phyloP scores from a whole-genome alignment of 1,140 invertebrate genomes.

The Bombus polaris region DNA sequence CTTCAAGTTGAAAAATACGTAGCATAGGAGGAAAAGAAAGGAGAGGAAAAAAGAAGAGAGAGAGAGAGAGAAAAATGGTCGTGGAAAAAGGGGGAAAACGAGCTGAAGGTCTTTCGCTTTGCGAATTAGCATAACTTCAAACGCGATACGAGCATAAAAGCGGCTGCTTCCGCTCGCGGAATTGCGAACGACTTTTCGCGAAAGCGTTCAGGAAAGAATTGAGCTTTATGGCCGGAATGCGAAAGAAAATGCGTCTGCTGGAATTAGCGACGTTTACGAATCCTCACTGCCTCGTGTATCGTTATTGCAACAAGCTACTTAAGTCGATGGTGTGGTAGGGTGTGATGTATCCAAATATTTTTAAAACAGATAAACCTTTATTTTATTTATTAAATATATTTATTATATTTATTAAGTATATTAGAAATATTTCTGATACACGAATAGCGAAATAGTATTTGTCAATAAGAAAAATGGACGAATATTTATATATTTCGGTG shows the following conservation, averaged over 20 bases:
- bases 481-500: no score
- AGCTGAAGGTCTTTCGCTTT: constrained; percentile 44
- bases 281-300: neutral
- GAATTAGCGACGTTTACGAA: constrained; percentile 65
- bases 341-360: no score
- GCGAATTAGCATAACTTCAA: constrained; percentile 79
- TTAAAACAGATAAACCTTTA: no score
- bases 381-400: no score
- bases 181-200: constrained; percentile 65
- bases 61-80: neutral
- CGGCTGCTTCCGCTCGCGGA: constrained; percentile 59
- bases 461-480: no score
- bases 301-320: neutral
- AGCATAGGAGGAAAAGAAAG: neutral
- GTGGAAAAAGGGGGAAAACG: neutral
- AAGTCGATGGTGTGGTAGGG: neutral
- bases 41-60: neutral
- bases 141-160: constrained; percentile 73
- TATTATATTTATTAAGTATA: no score
- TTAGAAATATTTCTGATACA: no score
- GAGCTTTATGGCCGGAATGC: constrained; percentile 35
- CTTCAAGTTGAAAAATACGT: constrained; percentile 12
- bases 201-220: constrained; percentile 62
- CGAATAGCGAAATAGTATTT: no score
- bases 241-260: neutral